These are phyloP conservation scores for Crioceris asparagi DNA, from an alignment of 2,888 invertebrate genomes.

Conservation along the genomic window DNA sequence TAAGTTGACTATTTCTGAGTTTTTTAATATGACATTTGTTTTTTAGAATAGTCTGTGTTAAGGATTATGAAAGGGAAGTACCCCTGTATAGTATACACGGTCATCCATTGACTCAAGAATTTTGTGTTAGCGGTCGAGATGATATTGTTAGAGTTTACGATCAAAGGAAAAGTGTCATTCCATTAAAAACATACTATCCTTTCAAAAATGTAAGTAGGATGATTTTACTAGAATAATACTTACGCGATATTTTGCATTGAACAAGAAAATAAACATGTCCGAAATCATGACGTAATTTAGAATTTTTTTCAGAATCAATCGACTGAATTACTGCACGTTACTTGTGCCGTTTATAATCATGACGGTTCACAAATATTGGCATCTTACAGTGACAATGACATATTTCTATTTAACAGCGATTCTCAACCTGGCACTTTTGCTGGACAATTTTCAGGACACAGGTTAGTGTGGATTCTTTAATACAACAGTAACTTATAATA, in stretches of 20 bases:
- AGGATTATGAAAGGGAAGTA: background rate
- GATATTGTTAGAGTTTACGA: conserved; percentile 69
- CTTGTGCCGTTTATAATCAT: conserved; percentile 84
- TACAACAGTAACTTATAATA: no score
- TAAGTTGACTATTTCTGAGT: background rate
- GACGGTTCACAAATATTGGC: conserved; percentile 84
- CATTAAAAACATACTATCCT: conserved; percentile 27
- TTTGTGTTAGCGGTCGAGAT: conserved; percentile 77
- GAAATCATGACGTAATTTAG: no score
- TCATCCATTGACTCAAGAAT: conserved; percentile 68
- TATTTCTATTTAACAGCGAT: conserved; percentile 74
- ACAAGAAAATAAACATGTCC: no score
- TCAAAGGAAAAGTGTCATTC: conserved; percentile 33
- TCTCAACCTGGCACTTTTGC: conserved; percentile 42
- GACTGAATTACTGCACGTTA: no score
- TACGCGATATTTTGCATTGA: no score
- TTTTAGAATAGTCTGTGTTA: background rate
- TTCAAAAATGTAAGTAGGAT: conserved; percentile 23
- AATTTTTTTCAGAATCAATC: no score
- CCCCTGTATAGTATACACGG: conserved; percentile 75
- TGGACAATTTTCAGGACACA: conserved; percentile 47
- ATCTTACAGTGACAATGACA: conserved; percentile 89
- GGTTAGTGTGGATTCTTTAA: conserved; percentile 32
- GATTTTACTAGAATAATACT: no score
- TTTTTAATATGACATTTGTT: background rate